Evolutionary conservation across 1,140 invertebrate genomes (phyloP), one percentile per base, ranked within the genome.

Genomic region (Varroa destructor): DNA sequence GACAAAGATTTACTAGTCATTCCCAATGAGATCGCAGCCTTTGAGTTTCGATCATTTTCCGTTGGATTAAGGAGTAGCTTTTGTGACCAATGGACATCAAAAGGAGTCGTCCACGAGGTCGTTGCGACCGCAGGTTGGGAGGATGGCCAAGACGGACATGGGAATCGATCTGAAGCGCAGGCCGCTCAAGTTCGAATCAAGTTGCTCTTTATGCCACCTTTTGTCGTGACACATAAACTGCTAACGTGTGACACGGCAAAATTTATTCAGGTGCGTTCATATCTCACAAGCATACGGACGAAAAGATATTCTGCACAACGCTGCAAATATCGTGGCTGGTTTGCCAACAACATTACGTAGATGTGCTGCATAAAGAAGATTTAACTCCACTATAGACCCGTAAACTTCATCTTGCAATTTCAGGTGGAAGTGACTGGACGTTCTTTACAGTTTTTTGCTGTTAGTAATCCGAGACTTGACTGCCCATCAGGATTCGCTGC

Each of bases 151-250:
- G 46, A 51, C 3, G 46, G 46, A 5, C 46, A 51, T 5, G 46
- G 46, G 8, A 8, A 51, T 51, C 46, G 46, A 51, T 51, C 46
- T 51, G 46, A 51, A 51, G 8, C 8, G 8, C 46, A 51, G 46
- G 46, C 46, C 46, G 46, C 46, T 51, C 46, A 51, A 12, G 56
- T 56, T 6, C 25, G 67, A 3, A 86, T 88, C 61, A 81, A 83
- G 0, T 79, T 95, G 1, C 85, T 87, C 75, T 93, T 95, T 80
- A 84, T 87, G 1, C 86, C 89, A 6, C 90, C 91, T 1, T 86
- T 95, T 76, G 85, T 85, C 75, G 85, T 88, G 0, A 84, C 83
- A 6, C 87, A 89, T 81, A 86, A 88, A 73, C 81, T 95, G 1
- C 86, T 91, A 72, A 92, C 91, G 0, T 88, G 88, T 6, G 86